phyloP scores from a whole-genome alignment of 2,888 invertebrate species.

The Rhopalosiphum nymphaeae region DNA sequence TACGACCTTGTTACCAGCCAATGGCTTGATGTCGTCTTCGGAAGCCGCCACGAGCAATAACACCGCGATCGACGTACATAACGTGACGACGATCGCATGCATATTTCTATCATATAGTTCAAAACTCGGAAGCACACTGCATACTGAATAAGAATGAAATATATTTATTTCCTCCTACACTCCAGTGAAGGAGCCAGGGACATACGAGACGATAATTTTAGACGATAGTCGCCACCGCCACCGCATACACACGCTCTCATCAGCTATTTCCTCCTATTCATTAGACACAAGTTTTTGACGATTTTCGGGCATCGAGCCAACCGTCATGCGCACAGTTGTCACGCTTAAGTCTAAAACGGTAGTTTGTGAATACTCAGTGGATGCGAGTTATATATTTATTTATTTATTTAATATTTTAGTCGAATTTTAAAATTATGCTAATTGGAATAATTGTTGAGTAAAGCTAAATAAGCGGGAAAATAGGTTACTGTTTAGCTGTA shows the following conservation, averaged over 20 bases:
- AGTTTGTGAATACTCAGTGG: neutral
- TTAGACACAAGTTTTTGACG: constrained; percentile 22
- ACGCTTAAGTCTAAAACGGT: neutral
- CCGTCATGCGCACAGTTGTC: constrained; percentile 20
- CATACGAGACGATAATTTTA: constrained; percentile 54
- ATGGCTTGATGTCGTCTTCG: neutral
- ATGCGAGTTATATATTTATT: neutral
- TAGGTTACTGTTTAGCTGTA: neutral
- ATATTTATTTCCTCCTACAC: constrained; percentile 31
- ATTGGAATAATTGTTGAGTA: neutral
- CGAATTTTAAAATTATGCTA: neutral
- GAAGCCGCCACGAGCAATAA: neutral
- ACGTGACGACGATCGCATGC: neutral
- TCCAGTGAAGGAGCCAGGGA: constrained; percentile 18
- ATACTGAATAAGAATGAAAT: neutral
- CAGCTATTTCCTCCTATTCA: constrained; percentile 7
- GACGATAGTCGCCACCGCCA: neutral
- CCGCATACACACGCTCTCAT: neutral
- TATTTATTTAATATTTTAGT: neutral
- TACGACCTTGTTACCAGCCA: neutral
- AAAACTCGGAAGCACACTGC: constrained; percentile 3
- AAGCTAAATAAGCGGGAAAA: neutral
- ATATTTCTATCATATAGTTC: neutral
- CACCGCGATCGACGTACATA: neutral
- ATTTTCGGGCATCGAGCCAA: constrained; percentile 34